Percentiles rank a stretch among this genome's conserved stretches.
Evolutionary conservation across 2,797 vertebrate genomes (phyloP).

Genomic region (Petrocephalus sullivani): DNA sequence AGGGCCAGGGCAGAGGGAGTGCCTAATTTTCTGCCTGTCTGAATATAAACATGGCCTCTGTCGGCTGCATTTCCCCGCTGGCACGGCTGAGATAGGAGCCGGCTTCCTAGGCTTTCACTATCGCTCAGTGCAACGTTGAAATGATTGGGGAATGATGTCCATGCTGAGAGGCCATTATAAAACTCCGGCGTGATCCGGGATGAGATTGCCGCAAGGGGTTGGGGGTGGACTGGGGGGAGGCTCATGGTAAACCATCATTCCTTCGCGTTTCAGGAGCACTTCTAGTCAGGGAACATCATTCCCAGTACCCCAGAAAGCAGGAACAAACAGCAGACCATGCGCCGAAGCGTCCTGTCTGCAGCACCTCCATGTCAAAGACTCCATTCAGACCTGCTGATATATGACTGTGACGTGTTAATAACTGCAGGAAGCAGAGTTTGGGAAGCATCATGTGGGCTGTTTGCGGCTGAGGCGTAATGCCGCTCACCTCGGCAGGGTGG

Average conservation of each 20-base stretch:
- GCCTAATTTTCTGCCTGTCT: slow-evolving; percentile 12
- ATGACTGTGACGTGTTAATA: background rate
- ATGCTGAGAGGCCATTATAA: slow-evolving; percentile 13
- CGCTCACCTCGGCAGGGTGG: background rate
- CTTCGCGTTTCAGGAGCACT: background rate
- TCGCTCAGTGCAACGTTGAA: background rate
- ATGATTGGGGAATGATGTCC: background rate
- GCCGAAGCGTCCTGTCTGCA: background rate
- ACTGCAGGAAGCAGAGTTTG: background rate
- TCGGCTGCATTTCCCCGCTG: background rate
- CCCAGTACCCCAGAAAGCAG: background rate
- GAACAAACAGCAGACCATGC: background rate
- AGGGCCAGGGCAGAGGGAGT: background rate
- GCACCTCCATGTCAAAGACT: background rate
- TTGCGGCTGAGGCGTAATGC: background rate
- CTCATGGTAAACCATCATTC: background rate
- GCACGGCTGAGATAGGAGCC: background rate
- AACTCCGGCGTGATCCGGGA: background rate
- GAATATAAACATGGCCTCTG: background rate
- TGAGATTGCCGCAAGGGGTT: background rate
- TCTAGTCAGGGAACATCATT: background rate
- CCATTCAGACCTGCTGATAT: background rate
- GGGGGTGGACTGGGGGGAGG: background rate
- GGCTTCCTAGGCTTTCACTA: background rate
- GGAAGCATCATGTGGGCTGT: background rate